phyloP scores from a whole-genome alignment of 2,888 invertebrate genomes.

The Cacoxenus indagator region DNA sequence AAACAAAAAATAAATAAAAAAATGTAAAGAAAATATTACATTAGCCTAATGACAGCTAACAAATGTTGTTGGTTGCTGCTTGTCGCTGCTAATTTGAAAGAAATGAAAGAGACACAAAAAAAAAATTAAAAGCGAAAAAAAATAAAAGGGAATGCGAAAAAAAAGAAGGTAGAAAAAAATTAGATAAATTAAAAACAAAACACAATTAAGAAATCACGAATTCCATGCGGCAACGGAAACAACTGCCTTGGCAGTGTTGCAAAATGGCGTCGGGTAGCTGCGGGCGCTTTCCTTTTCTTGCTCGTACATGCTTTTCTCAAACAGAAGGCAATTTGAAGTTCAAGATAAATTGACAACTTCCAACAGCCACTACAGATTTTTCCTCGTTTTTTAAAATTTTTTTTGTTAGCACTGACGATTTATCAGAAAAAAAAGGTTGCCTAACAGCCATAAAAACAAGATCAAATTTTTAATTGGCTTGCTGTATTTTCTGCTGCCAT shows the following conservation, averaged over 20 bases:
- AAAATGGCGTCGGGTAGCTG: not conserved
- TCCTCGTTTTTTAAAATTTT: not conserved
- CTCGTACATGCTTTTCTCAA: not conserved
- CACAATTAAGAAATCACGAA: too few relatives aligned
- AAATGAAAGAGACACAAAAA: not conserved
- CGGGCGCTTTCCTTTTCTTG: too few relatives aligned
- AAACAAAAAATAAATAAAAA: not conserved
- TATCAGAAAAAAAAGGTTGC: too few relatives aligned
- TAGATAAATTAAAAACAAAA: too few relatives aligned
- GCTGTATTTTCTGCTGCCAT: not conserved
- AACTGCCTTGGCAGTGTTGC: not conserved
- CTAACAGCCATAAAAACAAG: too few relatives aligned
- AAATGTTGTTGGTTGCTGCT: not conserved
- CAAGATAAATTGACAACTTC: constrained; percentile 5
- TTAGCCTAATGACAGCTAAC: not conserved
- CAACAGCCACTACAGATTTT: not conserved
- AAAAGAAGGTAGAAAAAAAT: not conserved
- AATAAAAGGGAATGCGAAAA: not conserved
- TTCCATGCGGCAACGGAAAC: not conserved
- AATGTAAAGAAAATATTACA: not conserved
- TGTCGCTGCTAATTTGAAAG: not conserved
- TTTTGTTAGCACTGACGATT: too few relatives aligned
- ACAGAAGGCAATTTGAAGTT: not conserved
- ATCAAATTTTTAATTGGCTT: not conserved
- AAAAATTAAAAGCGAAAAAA: not conserved